Base-by-base conservation (phyloP, 1,140 invertebrate species). In the Sinonovacula constricta region DNA sequence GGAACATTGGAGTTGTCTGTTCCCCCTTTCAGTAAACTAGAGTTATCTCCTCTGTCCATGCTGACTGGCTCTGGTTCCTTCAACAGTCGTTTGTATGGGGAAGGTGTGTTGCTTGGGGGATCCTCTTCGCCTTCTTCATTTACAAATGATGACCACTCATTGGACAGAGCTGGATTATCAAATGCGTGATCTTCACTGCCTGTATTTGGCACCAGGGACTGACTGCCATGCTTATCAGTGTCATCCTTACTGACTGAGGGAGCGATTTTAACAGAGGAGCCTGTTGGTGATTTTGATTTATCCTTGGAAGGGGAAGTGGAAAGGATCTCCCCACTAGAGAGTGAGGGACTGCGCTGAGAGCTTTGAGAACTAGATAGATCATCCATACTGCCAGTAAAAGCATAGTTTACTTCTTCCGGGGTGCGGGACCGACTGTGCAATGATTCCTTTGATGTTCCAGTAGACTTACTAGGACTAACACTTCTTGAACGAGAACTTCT, bases 381-480 rank as follows among this genome's bases (percentile, higher is more conserved):
- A 33, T 78, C 75, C 31, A 53, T 51, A 51, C 75, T 78, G 28
- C 53, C 75, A 26, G 65, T 28, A 24, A 78, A 78, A 12, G 65
- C 75, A 68, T 78, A 78, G 54, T 78, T 78, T 0, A 78, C 59
- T 62, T 60, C 66, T 36, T 78, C 75, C 12, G 75, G 75, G 22
- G 57, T 63, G 24, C 67, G 54, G 3, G 72, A 66, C 49, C 62
- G 33, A n/a, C 62, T 66, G 18, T 54, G 24, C 3, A 56, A 26
- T 7, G 51, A 66, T 56, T 63, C 39, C 49, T 31, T 59, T 18
- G 63, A 66, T 53, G 49, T 63, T 39, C 45, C 54, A 30, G 54
- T 24, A 10, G 71, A 54, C 28, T 76, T 76, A 51, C 22, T 30
- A 24, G 72, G 63, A 45, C 63, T 67, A 18, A 36, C 53, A 56